A percentile compares a stretch with the other conserved stretches of the same genome.
Evolutionary conservation across 1,140 invertebrate genomes (phyloP).

Genomic region (Halictus rubicundus): DNA sequence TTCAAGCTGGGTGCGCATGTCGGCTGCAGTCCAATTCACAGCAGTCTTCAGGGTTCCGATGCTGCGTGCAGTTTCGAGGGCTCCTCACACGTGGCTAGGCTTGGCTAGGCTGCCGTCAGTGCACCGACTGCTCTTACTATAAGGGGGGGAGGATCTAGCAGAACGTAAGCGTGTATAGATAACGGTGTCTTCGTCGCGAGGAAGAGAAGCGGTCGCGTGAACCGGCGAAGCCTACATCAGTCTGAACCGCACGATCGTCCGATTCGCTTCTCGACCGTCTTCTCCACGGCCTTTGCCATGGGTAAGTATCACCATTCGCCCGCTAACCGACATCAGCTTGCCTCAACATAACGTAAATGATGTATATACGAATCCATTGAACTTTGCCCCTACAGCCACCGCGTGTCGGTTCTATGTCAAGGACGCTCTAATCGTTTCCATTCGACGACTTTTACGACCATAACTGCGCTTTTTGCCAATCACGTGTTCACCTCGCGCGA

Average conservation of each 20-base stretch:
- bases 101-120: background rate
- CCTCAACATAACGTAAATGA: too few species aligned
- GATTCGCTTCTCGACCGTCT: background rate
- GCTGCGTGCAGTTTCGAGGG: background rate
- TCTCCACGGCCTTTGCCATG: background rate
- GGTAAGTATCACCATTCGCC: constrained; percentile 40
- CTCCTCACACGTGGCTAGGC: constrained; percentile 28
- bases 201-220: constrained; percentile 25
- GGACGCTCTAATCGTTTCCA: too few species aligned
- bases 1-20: constrained; percentile 30
- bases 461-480: too few species aligned
- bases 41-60: too few species aligned
- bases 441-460: too few species aligned
- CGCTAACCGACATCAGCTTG: too few species aligned
- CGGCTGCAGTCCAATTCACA: too few species aligned
- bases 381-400: background rate
- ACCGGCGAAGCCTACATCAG: constrained; percentile 12
- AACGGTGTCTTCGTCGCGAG: constrained; percentile 48
- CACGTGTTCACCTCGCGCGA: too few species aligned
- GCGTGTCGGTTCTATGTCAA: too few species aligned
- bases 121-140: constrained; percentile 12
- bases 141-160: constrained; percentile 40
- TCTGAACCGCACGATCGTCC: background rate
- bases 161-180: constrained; percentile 50
- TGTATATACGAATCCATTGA: background rate